Evolutionary conservation across 2,888 invertebrate genomes (phyloP), one percentile per base, ranked within the genome.

Genomic region (Nomada lathburiana): DNA sequence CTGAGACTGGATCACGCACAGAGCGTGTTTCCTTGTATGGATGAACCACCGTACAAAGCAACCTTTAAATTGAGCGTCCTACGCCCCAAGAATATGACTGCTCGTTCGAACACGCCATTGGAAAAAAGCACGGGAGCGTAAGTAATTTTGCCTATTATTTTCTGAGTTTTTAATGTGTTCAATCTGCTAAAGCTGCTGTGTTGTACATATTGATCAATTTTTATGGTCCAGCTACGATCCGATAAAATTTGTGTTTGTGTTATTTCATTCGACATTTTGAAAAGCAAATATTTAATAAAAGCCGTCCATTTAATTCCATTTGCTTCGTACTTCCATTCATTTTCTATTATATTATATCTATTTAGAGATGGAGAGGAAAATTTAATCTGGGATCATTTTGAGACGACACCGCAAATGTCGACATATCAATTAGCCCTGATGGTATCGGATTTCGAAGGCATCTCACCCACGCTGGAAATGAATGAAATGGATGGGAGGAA

Each of bases 21-120:
- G n/a, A 95, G 95, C 26, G 94, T 97, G 86, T 97, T 98, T 91
- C 97, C 97, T 0, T 97, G 97, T 89, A 97, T 97, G 92, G 97
- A 97, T 91, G 97, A 97, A 89, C 97, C 97, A 0, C 95, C 95
- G 0, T 96, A 96, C 90, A 98, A 97, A 94, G 96, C 96, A 0
- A 96, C 96, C 0, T 96, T 97, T 89, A 95, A 95, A 53, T 92
- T 96, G 64, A 96, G 94, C 86, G 95, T 96, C 50, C 95, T 96
- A 0, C 94, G 96, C 9, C 96, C 96, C 0, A 94, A 94, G 68
- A 94, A 93, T 52, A 96, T 95, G 84, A 87, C 90, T 80, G 89
- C 93, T 93, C 26, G 95, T 13, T 96, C 97, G 74, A 97, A 97
- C 88, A 96, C 95, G 87, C 96, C 96, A 0, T 91, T 96, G 0